phyloP scores from a whole-genome alignment of 2,888 invertebrate genomes.

The Perithous albicinctus region DNA sequence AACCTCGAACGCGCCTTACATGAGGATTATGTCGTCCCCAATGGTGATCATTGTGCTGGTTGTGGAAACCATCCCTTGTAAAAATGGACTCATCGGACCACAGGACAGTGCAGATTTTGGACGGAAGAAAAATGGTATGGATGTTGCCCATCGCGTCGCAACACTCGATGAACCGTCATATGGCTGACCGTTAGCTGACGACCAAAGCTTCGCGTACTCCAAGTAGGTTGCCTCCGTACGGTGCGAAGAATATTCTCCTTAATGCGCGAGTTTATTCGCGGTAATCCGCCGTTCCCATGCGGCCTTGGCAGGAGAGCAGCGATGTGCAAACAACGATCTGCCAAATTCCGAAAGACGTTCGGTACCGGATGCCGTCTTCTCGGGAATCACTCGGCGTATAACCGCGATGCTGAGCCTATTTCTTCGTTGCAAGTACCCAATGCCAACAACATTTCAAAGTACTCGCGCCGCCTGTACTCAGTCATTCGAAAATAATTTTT shows the following conservation, averaged over 20 bases:
- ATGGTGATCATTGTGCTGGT: conserved; percentile 28
- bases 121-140: conserved; percentile 28
- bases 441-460: background rate
- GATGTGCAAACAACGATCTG: background rate
- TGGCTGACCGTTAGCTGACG: no score
- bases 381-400: background rate
- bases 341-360: background rate
- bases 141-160: background rate
- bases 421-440: background rate
- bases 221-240: no score
- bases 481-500: background rate
- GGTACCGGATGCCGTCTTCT: background rate
- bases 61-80: conserved; percentile 13
- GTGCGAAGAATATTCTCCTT: background rate
- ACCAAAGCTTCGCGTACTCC: no score
- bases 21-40: conserved; percentile 34
- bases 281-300: background rate
- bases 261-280: background rate
- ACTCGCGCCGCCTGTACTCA: background rate
- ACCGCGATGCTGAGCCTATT: background rate
- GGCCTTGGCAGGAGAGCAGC: background rate
- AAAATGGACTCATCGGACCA: conserved; percentile 39
- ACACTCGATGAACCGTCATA: background rate
- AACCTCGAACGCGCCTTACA: background rate
- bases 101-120: conserved; percentile 12